Evolutionary conservation across 2,113 vertebrate species (phyloP).

Genomic region (Cnemophilus loriae): DNA sequence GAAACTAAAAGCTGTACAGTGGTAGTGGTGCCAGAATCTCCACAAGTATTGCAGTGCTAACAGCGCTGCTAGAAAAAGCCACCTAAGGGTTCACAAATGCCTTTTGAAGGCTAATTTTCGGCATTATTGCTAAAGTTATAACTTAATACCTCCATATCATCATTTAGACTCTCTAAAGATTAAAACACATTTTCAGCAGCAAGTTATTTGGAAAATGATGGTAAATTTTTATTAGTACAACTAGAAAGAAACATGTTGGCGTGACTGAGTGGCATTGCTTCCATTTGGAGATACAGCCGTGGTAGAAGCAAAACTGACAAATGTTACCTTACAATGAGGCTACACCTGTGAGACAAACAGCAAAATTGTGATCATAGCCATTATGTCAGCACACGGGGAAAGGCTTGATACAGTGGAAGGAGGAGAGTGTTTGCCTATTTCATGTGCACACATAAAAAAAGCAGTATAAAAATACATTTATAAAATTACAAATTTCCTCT

Average conservation of each 20-base stretch:
- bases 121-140: neutral
- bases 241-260: neutral
- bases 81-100: neutral
- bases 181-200: neutral
- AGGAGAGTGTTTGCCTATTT: neutral
- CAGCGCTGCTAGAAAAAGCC: neutral
- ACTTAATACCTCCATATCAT: neutral
- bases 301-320: neutral
- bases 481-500: constrained; percentile 70
- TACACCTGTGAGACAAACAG: neutral
- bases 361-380: accelerated
- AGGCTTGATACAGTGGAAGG: neutral
- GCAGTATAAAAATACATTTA: constrained; percentile 77
- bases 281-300: neutral
- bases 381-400: neutral
- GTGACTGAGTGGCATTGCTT: neutral
- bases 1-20: neutral
- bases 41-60: neutral
- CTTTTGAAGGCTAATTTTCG: neutral
- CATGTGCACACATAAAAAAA: constrained; percentile 55
- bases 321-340: neutral
- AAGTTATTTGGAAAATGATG: constrained; percentile 11
- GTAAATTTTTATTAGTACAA: constrained; percentile 46
- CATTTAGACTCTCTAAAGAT: neutral
- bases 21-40: neutral